Evolutionary conservation across 1,140 invertebrate genomes (phyloP).

Genomic region (Bombus turneri): DNA sequence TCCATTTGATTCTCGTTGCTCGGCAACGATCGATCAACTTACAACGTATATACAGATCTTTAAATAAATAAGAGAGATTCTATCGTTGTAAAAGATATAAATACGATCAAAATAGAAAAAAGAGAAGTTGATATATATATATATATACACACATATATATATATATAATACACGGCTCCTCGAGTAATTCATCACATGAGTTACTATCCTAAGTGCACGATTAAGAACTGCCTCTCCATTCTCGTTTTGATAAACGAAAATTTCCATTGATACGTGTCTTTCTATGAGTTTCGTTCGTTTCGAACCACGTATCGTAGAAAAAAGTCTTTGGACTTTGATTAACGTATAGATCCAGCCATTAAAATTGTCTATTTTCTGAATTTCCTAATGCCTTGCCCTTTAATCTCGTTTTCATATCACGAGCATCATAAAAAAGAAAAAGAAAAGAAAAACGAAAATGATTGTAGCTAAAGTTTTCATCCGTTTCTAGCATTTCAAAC

Average conservation of each 20-base stretch:
- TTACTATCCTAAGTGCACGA: constrained; percentile 37
- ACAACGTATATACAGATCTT: constrained; percentile 44
- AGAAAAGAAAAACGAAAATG: background rate
- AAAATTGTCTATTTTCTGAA: background rate
- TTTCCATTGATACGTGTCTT: constrained; percentile 23
- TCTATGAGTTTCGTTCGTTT: background rate
- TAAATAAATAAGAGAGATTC: constrained; percentile 62
- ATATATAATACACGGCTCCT: constrained; percentile 32
- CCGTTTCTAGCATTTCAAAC: background rate
- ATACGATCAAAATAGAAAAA: constrained; percentile 40
- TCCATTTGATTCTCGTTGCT: background rate
- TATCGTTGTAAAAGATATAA: constrained; percentile 47
- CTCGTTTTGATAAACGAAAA: constrained; percentile 13
- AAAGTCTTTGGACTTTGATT: constrained; percentile 54
- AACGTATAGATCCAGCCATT: constrained; percentile 50
- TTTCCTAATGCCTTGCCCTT: background rate
- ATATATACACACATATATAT: background rate
- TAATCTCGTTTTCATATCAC: background rate
- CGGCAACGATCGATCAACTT: constrained; percentile 28
- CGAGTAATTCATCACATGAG: constrained; percentile 54
- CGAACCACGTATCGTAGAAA: constrained; percentile 26
- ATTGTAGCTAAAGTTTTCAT: background rate
- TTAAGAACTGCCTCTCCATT: constrained; percentile 29
- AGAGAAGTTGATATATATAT: constrained; percentile 26
- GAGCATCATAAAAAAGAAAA: background rate